Evolutionary conservation across 2,113 vertebrate genomes (phyloP).

Genomic region (Rana temporaria): DNA sequence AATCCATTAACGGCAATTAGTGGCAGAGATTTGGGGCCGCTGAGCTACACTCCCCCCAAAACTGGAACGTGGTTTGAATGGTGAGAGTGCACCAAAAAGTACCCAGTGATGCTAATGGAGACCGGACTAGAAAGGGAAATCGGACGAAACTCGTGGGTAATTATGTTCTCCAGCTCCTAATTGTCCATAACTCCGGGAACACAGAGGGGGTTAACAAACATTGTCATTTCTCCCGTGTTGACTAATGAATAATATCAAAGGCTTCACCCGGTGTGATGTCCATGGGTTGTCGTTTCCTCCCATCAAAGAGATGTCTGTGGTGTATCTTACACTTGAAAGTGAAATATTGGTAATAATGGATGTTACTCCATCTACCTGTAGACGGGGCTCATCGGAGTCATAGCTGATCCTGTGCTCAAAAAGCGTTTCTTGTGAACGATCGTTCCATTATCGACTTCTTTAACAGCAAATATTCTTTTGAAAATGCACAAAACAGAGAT

Average conservation of each 20-base stretch:
- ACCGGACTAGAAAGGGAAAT: neutral
- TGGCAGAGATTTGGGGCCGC: neutral
- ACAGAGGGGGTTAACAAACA: neutral
- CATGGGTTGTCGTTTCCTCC: neutral
- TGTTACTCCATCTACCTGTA: too few relatives aligned
- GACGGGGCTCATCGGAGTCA: too few relatives aligned
- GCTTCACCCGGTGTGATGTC: neutral
- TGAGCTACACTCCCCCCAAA: neutral
- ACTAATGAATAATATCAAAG: conserved; percentile 20
- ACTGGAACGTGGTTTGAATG: neutral
- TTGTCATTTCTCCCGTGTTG: conserved; percentile 5
- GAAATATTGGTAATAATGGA: neutral
- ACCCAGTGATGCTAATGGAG: neutral
- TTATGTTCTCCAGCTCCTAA: conserved; percentile 43
- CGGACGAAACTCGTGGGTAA: neutral
- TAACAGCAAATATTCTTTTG: too few relatives aligned
- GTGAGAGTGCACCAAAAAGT: neutral
- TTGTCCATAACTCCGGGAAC: conserved; percentile 1
- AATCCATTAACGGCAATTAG: conserved; percentile 25
- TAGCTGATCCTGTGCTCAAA: too few relatives aligned
- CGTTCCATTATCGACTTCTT: too few relatives aligned
- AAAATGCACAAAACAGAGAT: too few relatives aligned
- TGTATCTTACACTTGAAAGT: conserved; percentile 40
- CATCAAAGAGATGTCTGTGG: neutral
- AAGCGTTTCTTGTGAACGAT: too few relatives aligned